phyloP scores from a whole-genome alignment of 2,113 vertebrate species.

The Scatophagus argus region DNA sequence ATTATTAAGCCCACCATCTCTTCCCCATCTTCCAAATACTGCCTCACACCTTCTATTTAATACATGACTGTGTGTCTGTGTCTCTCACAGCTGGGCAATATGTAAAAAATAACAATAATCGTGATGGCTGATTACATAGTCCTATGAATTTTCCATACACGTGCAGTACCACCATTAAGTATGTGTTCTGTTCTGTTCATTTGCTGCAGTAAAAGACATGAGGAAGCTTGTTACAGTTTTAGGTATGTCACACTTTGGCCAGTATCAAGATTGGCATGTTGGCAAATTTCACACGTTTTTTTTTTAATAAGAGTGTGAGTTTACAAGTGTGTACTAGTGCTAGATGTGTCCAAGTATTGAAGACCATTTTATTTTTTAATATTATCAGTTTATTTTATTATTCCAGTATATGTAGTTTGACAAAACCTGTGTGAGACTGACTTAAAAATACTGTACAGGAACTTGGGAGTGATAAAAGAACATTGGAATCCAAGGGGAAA shows the following conservation, averaged over 20 bases:
- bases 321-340: neutral
- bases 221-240: neutral
- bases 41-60: constrained; percentile 49
- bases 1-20: constrained; percentile 73
- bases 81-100: neutral
- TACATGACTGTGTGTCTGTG: constrained; percentile 34
- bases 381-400: no score
- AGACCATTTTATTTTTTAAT: no score
- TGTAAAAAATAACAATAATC: neutral
- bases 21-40: constrained; percentile 48
- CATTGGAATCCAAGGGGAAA: neutral
- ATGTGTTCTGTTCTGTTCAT: neutral
- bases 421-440: neutral
- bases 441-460: neutral
- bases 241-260: no score
- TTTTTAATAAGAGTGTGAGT: neutral
- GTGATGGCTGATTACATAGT: neutral
- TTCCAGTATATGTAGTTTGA: neutral
- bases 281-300: neutral
- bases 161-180: neutral
- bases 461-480: neutral
- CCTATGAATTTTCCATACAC: neutral
- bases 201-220: neutral
- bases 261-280: neutral
- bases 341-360: neutral